These are phyloP conservation scores for Lycaena phlaeas DNA, from an alignment of 2,888 invertebrate genomes.

Conservation along the genomic window DNA sequence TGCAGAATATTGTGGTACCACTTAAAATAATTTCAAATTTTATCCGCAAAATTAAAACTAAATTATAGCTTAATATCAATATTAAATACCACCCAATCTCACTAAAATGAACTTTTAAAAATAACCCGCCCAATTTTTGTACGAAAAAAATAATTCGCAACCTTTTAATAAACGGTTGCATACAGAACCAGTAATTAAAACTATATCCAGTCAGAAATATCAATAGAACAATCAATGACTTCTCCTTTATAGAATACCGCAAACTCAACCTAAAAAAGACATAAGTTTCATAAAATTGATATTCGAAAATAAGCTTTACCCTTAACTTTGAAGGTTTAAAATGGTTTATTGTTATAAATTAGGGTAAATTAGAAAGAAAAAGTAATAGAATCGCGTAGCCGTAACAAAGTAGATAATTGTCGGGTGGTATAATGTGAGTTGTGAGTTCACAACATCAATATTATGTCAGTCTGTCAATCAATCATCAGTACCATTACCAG, in stretches of 20 bases:
- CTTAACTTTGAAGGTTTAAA: background rate
- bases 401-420: conserved; percentile 22
- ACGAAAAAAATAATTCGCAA: conserved; percentile 62
- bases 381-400: conserved; percentile 5
- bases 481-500: conserved; percentile 12
- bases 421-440: conserved; percentile 13
- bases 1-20: too few relatives aligned
- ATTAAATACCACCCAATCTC: conserved; percentile 10
- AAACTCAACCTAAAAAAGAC: conserved; percentile 3
- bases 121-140: conserved; percentile 39
- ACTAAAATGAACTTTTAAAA: conserved; percentile 35
- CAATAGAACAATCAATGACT: conserved; percentile 53
- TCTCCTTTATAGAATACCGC: conserved; percentile 11
- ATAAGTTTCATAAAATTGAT: background rate
- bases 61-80: conserved; percentile 3
- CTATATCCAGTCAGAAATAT: conserved; percentile 41
- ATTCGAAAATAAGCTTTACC: background rate
- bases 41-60: background rate
- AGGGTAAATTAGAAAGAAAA: conserved; percentile 1
- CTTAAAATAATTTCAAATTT: background rate
- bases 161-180: conserved; percentile 50
- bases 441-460: conserved; percentile 17
- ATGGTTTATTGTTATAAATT: background rate
- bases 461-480: conserved; percentile 25
- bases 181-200: conserved; percentile 52